A percentile compares a stretch with the other conserved stretches of the same genome.
These are phyloP conservation scores for Meleagris gallopavo DNA, from an alignment of 2,113 vertebrate species.

Conservation along the genomic window DNA sequence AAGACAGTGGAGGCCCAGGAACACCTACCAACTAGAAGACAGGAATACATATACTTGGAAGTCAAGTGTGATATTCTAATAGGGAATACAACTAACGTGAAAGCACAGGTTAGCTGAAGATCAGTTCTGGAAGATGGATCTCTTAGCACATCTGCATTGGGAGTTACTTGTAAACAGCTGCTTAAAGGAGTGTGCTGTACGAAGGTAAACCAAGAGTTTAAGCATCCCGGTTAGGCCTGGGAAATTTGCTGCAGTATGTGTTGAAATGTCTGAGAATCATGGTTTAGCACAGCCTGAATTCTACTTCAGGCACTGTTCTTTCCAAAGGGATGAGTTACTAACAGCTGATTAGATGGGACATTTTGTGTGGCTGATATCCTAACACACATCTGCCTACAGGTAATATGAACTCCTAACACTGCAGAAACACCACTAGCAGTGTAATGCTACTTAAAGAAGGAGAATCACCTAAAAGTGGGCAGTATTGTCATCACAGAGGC, in stretches of 20 bases:
- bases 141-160: not conserved
- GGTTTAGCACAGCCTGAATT: not conserved
- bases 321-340: not conserved
- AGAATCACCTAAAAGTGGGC: not conserved
- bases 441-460: not conserved
- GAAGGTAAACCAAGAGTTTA: not conserved
- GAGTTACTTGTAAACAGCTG: not conserved
- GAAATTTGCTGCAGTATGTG: not conserved
- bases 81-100: rapidly evolving
- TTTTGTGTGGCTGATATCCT: not conserved
- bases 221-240: rapidly evolving
- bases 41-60: not conserved
- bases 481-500: not conserved
- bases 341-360: not conserved
- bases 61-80: not conserved
- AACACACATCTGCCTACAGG: not conserved
- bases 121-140: not conserved
- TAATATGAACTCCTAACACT: not conserved
- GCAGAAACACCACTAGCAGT: not conserved
- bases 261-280: not conserved
- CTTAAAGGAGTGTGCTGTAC: not conserved
- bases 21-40: not conserved
- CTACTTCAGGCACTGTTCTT: not conserved
- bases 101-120: not conserved
- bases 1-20: not conserved